Evolutionary conservation across 2,797 vertebrate species (phyloP), one percentile per base, ranked within the genome.

Genomic region (Phalloptychus januarius): DNA sequence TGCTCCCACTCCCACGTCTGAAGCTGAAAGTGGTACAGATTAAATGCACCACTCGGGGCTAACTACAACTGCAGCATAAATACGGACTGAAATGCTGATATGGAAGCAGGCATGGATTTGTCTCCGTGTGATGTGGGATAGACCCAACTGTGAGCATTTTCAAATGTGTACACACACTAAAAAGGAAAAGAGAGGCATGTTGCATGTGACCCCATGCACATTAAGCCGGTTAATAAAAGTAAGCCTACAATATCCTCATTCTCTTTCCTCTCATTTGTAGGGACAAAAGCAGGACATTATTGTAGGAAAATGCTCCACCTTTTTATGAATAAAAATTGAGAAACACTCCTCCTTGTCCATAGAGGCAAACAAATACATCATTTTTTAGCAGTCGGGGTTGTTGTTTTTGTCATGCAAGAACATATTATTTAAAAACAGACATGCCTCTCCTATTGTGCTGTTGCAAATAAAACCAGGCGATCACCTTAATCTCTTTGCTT

Each of bases 11-110:
- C 91, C 92, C 86, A 92, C 85, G 85, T 87, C 83, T 89, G 86
- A 90, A 92, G 87, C 54, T 86, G 88, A 89, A 88, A 92, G 87
- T 82, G 80, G 84, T 88, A 74, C 82, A 88, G 88, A 93, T 92
- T 91, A 92, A 93, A 92, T 90, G 89, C 82, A 89, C 84, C 88
- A 90, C 89, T 92, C 74, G 40, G 86, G 87, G 91, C 88, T 92
- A 91, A 89, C 86, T 92, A 85, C 83, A 88, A 85, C 87, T 92
- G 86, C 82, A 92, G 89, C 88, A 92, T 90, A 94, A 93, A 91
- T 88, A 91, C 83, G 74, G 83, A 79, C 79, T 83, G 70, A 85
- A 86, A 83, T 73, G 76, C 82, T 85, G 85, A 83, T 86, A 77
- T 86, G 81, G 86, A 73, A 79, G 77, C 81, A 88, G 78, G 83